Evolutionary conservation across 2,797 vertebrate species (phyloP), one percentile per base, ranked within the genome.

Genomic region (Paratrypauchen microcephalus): DNA sequence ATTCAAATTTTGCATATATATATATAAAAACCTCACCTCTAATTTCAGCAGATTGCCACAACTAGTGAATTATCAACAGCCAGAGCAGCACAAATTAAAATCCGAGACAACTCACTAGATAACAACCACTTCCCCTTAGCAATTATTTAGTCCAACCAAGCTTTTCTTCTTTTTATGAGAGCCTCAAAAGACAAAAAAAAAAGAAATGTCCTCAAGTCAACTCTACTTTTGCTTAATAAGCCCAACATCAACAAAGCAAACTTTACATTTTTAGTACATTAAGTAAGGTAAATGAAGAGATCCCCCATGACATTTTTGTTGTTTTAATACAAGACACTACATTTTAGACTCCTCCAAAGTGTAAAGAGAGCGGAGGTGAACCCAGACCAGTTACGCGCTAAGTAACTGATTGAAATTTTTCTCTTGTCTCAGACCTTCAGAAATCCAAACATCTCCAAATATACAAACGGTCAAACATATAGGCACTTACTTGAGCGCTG

Each of bases 391-490:
- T n/a, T n/a, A n/a, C n/a, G n/a, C 55, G 76, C 75, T 65, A 84
- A 74, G 74, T 78, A 16, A 21, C 76, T 87, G 85, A 89, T 88
- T 85, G 65, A 79, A 78, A 68, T 84, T 71, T 79, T 79, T 71
- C 72, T 80, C 78, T 55, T 77, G 77, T 89, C 77, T 71, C 30
- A 82, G 84, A 86, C 74, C 83, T 74, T 81, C 71, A 75, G 69
- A 86, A 69, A 70, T 74, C 19, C 83, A 41, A 41, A 41, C 39
- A 85, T 87, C 78, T 83, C 76, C 72, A 65, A 71, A 70, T 69
- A 87, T 86, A 71, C 64, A 74, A 65, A 69, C 24, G 55, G 26
- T 19, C 70, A 77, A 47, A 78, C 58, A 24, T 61, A 77, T 73
- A 67, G 68, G 56, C 74, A 65, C 73, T 68, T 75, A 70, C 71